Evolutionary conservation across 2,797 vertebrate species (phyloP).

Genomic region (Dermochelys coriacea): DNA sequence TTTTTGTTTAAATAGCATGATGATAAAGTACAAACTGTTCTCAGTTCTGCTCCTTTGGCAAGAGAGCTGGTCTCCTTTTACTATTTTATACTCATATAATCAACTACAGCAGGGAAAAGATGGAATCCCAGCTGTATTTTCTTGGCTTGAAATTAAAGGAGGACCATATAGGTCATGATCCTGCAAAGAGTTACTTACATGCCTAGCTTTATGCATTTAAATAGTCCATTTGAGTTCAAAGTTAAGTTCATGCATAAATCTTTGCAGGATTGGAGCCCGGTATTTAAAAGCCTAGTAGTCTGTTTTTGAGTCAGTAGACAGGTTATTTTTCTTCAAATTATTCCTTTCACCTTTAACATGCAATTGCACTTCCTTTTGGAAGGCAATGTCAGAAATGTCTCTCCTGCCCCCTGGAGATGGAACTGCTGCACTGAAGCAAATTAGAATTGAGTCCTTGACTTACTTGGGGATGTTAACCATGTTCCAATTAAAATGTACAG

Average conservation of each 20-base stretch:
- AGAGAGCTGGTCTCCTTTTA: not conserved
- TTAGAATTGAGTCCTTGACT: not conserved
- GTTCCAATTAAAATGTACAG: not conserved
- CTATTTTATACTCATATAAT: not conserved
- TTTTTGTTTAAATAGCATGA: accelerated
- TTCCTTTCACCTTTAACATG: not conserved
- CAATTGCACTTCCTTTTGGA: not conserved
- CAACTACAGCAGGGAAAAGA: not conserved
- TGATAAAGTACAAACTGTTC: not conserved
- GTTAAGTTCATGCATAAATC: not conserved
- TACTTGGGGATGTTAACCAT: not conserved
- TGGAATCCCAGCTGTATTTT: not conserved
- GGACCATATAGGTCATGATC: accelerated
- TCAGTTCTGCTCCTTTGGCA: not conserved
- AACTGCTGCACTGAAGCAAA: not conserved
- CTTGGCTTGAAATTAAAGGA: not conserved
- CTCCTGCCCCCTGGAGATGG: not conserved
- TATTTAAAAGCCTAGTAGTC: not conserved
- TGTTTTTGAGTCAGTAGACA: not conserved
- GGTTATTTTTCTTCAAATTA: not conserved
- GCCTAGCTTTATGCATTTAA: not conserved
- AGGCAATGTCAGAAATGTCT: not conserved
- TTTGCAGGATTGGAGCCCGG: not conserved
- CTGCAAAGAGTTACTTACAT: not conserved
- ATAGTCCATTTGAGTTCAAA: not conserved